Evolutionary conservation across 2,888 invertebrate genomes (phyloP).

Genomic region (Orthosia incerta): DNA sequence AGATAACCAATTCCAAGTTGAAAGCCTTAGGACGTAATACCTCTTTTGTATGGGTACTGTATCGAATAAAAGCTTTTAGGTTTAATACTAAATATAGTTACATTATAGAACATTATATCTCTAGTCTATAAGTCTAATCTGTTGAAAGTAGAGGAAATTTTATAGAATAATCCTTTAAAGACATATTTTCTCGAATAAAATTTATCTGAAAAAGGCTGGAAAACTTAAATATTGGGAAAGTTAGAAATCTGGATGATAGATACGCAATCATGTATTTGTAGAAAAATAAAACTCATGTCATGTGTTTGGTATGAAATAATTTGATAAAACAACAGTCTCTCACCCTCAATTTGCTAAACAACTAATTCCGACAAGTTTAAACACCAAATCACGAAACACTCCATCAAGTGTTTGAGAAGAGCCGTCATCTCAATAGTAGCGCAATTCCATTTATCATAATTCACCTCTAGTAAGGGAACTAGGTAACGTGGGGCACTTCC

Average conservation of each 20-base stretch:
- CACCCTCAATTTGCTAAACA: conserved; percentile 18
- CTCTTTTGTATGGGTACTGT: conserved; percentile 34
- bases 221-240: background rate
- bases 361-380: conserved; percentile 30
- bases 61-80: conserved; percentile 37
- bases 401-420: conserved; percentile 55
- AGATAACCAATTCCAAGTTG: conserved; percentile 55
- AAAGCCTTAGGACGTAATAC: conserved; percentile 48
- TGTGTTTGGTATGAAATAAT: background rate
- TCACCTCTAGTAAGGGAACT: conserved; percentile 85
- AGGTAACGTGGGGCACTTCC: conserved; percentile 86
- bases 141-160: conserved; percentile 2
- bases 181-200: background rate
- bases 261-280: background rate
- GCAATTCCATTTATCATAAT: conserved; percentile 85
- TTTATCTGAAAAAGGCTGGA: background rate
- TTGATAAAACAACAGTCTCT: background rate
- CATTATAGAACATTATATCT: conserved; percentile 9
- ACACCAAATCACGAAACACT: conserved; percentile 52
- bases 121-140: background rate
- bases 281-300: background rate
- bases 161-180: background rate
- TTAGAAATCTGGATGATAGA: background rate
- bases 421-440: conserved; percentile 70
- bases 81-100: conserved; percentile 39